Evolutionary conservation across 2,888 invertebrate genomes (phyloP).

Genomic region (Aricia artaxerxes): DNA sequence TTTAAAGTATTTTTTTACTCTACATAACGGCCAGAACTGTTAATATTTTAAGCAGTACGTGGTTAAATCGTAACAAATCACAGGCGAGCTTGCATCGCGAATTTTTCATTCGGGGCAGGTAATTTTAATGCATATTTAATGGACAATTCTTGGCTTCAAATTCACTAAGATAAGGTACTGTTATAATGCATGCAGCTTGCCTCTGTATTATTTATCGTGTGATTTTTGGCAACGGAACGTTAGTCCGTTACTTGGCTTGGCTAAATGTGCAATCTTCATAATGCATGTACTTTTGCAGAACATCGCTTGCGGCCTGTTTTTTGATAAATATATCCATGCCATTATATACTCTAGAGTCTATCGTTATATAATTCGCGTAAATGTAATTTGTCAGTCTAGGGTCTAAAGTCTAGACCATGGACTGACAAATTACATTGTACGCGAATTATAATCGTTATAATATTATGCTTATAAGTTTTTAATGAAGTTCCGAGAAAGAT

Average conservation of each 20-base stretch:
- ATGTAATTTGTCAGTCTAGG: constrained; percentile 32
- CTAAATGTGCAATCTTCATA: constrained; percentile 79
- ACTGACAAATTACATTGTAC: constrained; percentile 19
- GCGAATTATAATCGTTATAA: neutral
- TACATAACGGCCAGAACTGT: neutral
- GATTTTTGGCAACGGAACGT: constrained; percentile 77
- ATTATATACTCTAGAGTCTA: constrained; percentile 32
- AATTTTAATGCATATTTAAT: constrained; percentile 81
- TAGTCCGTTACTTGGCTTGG: constrained; percentile 65
- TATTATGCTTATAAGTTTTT: too few relatives aligned
- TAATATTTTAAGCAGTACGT: constrained; percentile 2
- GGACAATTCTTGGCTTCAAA: constrained; percentile 80
- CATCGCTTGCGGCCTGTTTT: constrained; percentile 57
- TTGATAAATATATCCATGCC: constrained; percentile 47
- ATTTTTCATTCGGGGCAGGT: constrained; percentile 75
- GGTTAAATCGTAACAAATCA: constrained; percentile 16
- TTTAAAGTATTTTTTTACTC: too few relatives aligned
- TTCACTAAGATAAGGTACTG: constrained; percentile 78
- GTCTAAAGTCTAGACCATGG: constrained; percentile 27
- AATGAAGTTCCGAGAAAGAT: too few relatives aligned
- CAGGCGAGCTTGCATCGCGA: constrained; percentile 46
- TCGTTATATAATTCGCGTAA: neutral
- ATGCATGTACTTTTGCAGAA: constrained; percentile 75
- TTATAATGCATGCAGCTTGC: constrained; percentile 79
- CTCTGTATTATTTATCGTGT: constrained; percentile 77